A percentile compares a stretch with the other conserved stretches of the same genome.
These are phyloP conservation scores for Cephus cinctus DNA, from an alignment of 1,140 invertebrate species.

Conservation along the genomic window DNA sequence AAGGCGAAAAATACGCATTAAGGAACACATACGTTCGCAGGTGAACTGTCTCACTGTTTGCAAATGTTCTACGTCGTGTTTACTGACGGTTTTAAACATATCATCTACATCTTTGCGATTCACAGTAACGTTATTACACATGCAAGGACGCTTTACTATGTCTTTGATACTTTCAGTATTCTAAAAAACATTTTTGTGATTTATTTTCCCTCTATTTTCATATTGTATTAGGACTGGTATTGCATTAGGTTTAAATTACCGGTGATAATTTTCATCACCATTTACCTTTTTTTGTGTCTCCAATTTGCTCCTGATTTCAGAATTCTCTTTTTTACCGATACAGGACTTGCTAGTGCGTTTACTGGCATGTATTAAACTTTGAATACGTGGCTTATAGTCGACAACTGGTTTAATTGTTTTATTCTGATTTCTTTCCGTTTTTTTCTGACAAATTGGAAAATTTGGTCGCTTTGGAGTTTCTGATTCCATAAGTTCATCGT, in stretches of 20 bases:
- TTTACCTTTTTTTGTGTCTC: neutral
- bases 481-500: no score
- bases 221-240: neutral
- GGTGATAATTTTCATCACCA: neutral
- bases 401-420: no score
- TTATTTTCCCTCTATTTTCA: no score
- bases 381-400: no score
- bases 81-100: neutral
- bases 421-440: no score
- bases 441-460: no score
- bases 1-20: slow-evolving; percentile 1
- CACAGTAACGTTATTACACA: neutral
- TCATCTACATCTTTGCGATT: neutral
- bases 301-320: neutral
- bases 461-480: no score
- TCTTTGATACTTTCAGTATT: neutral
- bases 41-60: neutral
- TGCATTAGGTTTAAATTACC: neutral
- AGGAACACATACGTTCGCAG: neutral
- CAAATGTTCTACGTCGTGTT: slow-evolving; percentile 1
- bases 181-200: no score
- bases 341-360: no score
- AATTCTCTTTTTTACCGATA: no score
- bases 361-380: no score
- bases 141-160: neutral